These are phyloP conservation scores for Phalangium opilio DNA, from an alignment of 2,888 invertebrate genomes.

Conservation along the genomic window DNA sequence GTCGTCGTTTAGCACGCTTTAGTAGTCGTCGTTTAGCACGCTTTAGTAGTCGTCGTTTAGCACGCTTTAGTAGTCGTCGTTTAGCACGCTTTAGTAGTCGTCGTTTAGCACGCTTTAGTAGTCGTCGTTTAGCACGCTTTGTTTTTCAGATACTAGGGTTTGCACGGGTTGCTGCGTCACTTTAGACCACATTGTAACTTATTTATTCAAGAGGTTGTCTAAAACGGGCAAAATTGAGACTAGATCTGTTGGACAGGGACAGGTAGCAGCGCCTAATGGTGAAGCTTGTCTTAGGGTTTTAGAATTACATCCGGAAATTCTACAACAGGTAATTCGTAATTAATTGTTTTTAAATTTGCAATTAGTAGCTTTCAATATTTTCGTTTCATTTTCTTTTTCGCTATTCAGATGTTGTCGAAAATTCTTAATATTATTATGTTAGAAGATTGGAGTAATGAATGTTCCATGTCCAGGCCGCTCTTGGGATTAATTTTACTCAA, in stretches of 20 bases:
- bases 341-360: not conserved
- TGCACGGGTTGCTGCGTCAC: slow-evolving; percentile 95
- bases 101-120: too few species aligned
- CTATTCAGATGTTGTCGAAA: slow-evolving; percentile 65
- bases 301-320: slow-evolving; percentile 83
- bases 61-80: too few species aligned
- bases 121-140: too few species aligned
- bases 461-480: slow-evolving; percentile 96
- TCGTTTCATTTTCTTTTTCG: slow-evolving; percentile 3
- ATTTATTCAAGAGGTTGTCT: slow-evolving; percentile 86
- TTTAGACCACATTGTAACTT: slow-evolving; percentile 93
- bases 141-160: slow-evolving; percentile 88
- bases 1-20: too few species aligned
- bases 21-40: too few species aligned
- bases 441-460: slow-evolving; percentile 97
- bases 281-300: slow-evolving; percentile 71
- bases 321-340: slow-evolving; percentile 44
- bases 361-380: not conserved
- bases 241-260: slow-evolving; percentile 12
- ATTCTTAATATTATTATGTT: slow-evolving; percentile 94
- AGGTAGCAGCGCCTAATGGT: slow-evolving; percentile 13
- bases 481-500: slow-evolving; percentile 89
- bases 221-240: slow-evolving; percentile 53
- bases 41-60: too few species aligned
- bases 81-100: too few species aligned